Evolutionary conservation across 2,888 invertebrate genomes (phyloP).

Genomic region (Calliopum simillimum): DNA sequence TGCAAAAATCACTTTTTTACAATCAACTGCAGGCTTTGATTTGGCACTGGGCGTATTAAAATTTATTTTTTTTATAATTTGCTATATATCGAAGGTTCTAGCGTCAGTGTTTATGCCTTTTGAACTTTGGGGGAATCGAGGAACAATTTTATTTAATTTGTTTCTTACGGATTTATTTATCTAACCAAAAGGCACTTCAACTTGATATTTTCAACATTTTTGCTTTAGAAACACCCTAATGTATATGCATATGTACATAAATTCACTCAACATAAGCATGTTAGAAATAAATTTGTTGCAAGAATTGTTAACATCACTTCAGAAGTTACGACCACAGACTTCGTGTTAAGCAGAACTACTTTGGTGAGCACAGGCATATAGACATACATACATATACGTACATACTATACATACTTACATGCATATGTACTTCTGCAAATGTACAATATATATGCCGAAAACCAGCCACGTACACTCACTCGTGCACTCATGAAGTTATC

Average conservation of each 20-base stretch:
- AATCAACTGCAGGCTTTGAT: too few species aligned
- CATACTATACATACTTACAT: not conserved
- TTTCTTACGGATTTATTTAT: too few species aligned
- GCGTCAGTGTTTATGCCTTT: too few species aligned
- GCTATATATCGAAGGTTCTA: too few species aligned
- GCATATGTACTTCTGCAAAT: not conserved
- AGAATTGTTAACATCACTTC: conserved; percentile 36
- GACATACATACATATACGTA: not conserved
- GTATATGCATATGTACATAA: not conserved
- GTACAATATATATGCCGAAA: not conserved
- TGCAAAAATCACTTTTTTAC: too few species aligned
- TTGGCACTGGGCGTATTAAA: too few species aligned
- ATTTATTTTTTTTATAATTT: too few species aligned
- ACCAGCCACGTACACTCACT: conserved; percentile 25
- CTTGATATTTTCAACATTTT: too few species aligned
- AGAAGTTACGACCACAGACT: conserved; percentile 31
- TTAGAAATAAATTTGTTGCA: conserved; percentile 35
- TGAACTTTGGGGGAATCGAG: too few species aligned
- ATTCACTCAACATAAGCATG: conserved; percentile 26
- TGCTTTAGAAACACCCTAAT: too few species aligned
- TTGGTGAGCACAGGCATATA: not conserved
- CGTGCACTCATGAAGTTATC: conserved; percentile 32
- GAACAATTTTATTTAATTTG: too few species aligned
- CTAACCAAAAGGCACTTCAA: too few species aligned
- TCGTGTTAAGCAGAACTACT: conserved; percentile 30